Percentiles rank a stretch among this genome's conserved stretches.
Conservation (phyloP, 2,888 invertebrate species). For the Altica lythri region DNA sequence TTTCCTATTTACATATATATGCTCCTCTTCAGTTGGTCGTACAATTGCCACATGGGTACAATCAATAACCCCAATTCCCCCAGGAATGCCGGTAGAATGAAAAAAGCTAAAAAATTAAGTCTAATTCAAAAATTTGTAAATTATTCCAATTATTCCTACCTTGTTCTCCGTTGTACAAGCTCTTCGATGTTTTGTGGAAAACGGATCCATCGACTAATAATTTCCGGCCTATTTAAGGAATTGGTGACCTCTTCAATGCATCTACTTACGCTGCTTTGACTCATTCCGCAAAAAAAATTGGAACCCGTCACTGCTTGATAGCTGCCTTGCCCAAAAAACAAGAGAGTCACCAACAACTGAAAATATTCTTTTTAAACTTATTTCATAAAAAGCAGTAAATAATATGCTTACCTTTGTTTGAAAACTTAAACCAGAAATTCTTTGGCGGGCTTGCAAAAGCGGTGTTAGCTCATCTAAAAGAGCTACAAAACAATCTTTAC, state of each 20-base stretch:
- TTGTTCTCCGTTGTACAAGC: neutral
- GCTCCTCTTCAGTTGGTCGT: neutral
- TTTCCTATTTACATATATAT: too few relatives aligned
- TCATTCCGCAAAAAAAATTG: slow-evolving; percentile 7
- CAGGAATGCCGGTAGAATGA: slow-evolving; percentile 4
- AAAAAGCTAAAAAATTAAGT: slow-evolving; percentile 1
- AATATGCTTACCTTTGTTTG: too few relatives aligned
- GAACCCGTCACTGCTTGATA: slow-evolving; percentile 1
- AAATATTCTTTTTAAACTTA: slow-evolving; percentile 6
- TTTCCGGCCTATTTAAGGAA: too few relatives aligned
- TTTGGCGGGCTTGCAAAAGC: too few relatives aligned
- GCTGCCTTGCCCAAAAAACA: too few relatives aligned
- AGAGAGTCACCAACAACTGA: slow-evolving; percentile 17
- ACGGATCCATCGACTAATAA: too few relatives aligned
- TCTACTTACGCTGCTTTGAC: slow-evolving; percentile 2
- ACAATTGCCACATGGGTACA: slow-evolving; percentile 1
- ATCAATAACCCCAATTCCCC: slow-evolving; percentile 7
- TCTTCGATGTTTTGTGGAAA: too few relatives aligned
- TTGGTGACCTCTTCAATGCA: slow-evolving; percentile 7
- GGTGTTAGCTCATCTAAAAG: too few relatives aligned
- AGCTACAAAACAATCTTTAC: too few relatives aligned
- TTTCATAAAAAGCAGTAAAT: too few relatives aligned
- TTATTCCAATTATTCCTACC: slow-evolving; percentile 1
- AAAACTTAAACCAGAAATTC: too few relatives aligned
- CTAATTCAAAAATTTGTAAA: neutral